Evolutionary conservation across 2,113 vertebrate species (phyloP).

Genomic region (Vulpes vulpes): DNA sequence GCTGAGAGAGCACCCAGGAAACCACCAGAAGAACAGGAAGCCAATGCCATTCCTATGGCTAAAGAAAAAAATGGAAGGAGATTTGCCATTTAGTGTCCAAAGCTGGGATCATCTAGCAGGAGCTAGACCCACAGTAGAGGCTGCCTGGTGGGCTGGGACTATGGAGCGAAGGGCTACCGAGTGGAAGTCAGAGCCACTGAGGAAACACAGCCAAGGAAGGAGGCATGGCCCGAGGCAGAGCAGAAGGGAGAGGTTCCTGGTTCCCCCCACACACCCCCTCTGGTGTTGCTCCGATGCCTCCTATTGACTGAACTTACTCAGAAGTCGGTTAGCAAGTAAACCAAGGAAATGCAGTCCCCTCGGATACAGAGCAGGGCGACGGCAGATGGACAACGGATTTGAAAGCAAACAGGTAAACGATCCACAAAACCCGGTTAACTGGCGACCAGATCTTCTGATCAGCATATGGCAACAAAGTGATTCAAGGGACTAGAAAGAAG

Average conservation of each 20-base stretch:
- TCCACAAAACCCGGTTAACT: neutral
- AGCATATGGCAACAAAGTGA: slow-evolving; percentile 13
- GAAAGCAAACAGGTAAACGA: neutral
- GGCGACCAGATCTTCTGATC: neutral
- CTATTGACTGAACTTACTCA: neutral
- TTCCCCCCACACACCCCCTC: neutral
- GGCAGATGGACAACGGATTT: neutral
- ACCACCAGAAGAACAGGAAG: neutral
- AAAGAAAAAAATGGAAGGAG: neutral
- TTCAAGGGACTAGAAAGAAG: neutral
- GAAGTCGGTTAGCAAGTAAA: neutral
- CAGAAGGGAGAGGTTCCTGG: neutral
- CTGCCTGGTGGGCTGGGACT: neutral
- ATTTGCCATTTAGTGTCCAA: neutral
- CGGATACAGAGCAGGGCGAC: neutral
- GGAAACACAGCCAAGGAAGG: neutral
- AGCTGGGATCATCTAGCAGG: neutral
- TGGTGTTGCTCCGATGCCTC: neutral
- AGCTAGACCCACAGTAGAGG: neutral
- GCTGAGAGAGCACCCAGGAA: neutral
- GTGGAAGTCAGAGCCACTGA: neutral
- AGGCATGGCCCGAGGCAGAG: neutral
- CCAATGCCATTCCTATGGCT: neutral
- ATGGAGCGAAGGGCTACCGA: neutral
- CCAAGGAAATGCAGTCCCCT: neutral